Base-by-base conservation (phyloP, 1,140 invertebrate genomes). In the Helicoverpa armigera region DNA sequence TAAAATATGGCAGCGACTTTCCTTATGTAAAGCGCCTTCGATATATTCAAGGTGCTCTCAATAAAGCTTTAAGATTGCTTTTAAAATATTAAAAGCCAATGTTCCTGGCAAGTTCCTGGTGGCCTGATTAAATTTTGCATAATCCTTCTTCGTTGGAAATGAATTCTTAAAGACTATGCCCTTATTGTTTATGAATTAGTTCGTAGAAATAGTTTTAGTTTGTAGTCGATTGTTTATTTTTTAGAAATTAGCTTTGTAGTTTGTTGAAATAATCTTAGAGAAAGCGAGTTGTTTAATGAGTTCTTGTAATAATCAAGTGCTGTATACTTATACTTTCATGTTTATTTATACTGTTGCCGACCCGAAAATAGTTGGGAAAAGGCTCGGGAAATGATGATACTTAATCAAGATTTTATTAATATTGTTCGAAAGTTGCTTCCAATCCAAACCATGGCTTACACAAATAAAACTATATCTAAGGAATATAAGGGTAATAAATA, bases 11-110 rank as follows among this genome's bases (percentile, higher is more conserved):
- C 2, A n/a, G 63, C 3, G 16, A 12, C 35, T 50, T 70, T 4
- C 13, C 9, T 23, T 31, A 31, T 13, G 35, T 31, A 54, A 70
- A 70, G 50, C n/a, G 43, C 43, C 63, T 50, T 48, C 16, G 35
- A 67, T 50, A 16, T 67, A 67, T 67, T 67, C 50, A 70, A 48
- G 23, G 67, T 53, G 67, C 50, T 54, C 14, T 54, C 67, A n/a
- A 54, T 54, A 54, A 70, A 70, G 67, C 16, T 23, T 14, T 54
- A 51, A 70, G 67, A 70, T 70, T 70, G 67, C 18, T 11, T 70
- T 53, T 70, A 70, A 70, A 70, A 53, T 70, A 70, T 51, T 70
- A 31, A 70, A 70, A 53, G 67, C 23, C 50, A 53, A 51, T 70
- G 67, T 54, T 31, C 50, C 50, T 14, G 7, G 18, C 12, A 51